phyloP scores from a whole-genome alignment of 2,797 vertebrate genomes.

The Anabacerthia variegaticeps region DNA sequence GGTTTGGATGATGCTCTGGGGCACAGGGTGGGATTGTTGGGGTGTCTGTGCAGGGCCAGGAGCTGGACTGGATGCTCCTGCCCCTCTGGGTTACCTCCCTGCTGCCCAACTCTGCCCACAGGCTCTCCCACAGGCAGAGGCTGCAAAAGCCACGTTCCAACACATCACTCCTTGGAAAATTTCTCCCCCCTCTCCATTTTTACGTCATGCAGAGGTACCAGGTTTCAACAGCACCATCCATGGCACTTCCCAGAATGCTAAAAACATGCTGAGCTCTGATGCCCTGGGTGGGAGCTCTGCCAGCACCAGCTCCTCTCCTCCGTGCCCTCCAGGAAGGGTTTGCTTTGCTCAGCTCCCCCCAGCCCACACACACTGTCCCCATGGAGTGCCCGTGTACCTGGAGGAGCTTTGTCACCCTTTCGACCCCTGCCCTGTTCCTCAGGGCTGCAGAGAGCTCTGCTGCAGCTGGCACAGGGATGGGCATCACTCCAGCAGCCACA shows the following conservation, averaged over 20 bases:
- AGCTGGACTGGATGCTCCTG: fast-evolving
- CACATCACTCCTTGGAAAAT: neutral
- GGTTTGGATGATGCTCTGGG: neutral
- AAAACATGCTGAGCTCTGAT: neutral
- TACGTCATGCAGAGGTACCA: neutral
- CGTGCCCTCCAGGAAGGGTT: neutral
- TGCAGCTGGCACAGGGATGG: fast-evolving
- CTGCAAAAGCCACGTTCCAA: neutral
- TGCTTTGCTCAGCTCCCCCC: neutral
- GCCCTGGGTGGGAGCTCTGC: neutral
- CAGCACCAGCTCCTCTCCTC: neutral
- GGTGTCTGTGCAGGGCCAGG: neutral
- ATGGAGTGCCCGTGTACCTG: too few relatives aligned
- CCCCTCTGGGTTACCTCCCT: neutral
- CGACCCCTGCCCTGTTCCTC: neutral
- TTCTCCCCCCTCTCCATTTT: neutral
- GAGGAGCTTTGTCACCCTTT: neutral
- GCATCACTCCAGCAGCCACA: neutral
- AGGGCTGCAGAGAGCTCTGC: neutral
- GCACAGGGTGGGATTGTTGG: neutral
- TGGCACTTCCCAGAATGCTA: neutral
- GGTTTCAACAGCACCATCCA: neutral
- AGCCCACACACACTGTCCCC: neutral
- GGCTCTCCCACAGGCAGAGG: neutral
- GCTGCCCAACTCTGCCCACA: neutral